phyloP scores from a whole-genome alignment of 2,113 vertebrate genomes.

The Hypanus sabinus region DNA sequence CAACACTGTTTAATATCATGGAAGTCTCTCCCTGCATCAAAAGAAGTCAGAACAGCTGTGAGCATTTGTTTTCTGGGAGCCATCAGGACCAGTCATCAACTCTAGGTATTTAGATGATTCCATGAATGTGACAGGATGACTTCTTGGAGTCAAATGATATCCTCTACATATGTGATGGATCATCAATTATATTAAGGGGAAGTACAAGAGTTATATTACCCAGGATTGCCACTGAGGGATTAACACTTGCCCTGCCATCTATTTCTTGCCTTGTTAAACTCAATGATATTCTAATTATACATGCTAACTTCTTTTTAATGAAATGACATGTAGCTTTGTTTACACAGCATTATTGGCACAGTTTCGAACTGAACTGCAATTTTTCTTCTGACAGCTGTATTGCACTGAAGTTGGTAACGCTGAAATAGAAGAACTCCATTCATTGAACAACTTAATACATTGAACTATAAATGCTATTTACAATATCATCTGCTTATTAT shows the following conservation, averaged over 20 bases:
- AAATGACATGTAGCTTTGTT: background rate
- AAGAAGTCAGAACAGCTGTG: background rate
- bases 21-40: background rate
- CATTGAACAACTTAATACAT: background rate
- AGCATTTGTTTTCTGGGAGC: background rate
- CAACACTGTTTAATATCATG: background rate
- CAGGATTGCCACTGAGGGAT: background rate
- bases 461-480: background rate
- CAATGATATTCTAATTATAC: background rate
- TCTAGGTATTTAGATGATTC: background rate
- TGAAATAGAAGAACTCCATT: background rate
- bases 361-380: background rate
- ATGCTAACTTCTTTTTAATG: background rate
- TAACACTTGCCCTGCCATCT: background rate
- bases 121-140: background rate
- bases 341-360: background rate
- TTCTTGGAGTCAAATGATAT: background rate
- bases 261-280: background rate
- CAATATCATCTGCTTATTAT: background rate
- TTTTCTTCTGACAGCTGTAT: background rate
- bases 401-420: background rate
- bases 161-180: background rate
- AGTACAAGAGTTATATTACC: background rate
- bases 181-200: background rate
- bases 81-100: background rate